phyloP scores from a whole-genome alignment of 2,888 invertebrate genomes.

The Rhogogaster chlorosoma region DNA sequence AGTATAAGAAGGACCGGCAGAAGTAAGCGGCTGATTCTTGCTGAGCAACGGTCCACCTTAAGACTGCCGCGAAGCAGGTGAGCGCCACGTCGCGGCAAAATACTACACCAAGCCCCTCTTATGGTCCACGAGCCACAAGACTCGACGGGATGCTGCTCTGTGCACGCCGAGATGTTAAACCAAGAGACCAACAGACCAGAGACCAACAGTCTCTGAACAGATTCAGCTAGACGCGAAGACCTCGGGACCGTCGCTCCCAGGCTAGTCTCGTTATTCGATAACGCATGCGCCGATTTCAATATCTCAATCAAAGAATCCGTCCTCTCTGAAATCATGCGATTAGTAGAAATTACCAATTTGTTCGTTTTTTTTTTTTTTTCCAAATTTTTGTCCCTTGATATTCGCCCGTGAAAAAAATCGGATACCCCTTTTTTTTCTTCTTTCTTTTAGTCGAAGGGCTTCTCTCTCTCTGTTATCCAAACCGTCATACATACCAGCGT shows the following conservation, averaged over 20 bases:
- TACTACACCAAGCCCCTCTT: slow-evolving; percentile 64
- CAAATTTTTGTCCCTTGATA: too few species aligned
- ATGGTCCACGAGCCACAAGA: slow-evolving; percentile 42
- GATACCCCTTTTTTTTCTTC: too few species aligned
- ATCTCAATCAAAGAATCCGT: not conserved
- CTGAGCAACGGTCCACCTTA: slow-evolving; percentile 50
- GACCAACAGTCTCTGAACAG: slow-evolving; percentile 5
- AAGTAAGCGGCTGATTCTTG: slow-evolving; percentile 48
- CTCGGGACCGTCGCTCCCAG: not conserved
- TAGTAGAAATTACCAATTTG: not conserved
- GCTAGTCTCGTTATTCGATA: not conserved
- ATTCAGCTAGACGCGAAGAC: slow-evolving; percentile 23
- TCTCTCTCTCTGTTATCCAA: slow-evolving; percentile 20
- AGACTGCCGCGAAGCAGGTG: slow-evolving; percentile 63
- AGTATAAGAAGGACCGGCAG: slow-evolving; percentile 39
- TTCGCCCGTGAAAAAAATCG: too few species aligned
- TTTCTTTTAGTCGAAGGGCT: too few species aligned
- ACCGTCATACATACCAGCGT: slow-evolving; percentile 17
- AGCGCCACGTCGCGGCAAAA: slow-evolving; percentile 69
- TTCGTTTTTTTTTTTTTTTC: not conserved
- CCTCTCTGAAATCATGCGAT: not conserved
- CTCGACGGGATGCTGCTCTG: slow-evolving; percentile 46
- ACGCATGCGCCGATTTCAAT: slow-evolving; percentile 20
- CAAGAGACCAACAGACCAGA: slow-evolving; percentile 7
- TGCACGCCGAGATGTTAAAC: not conserved